phyloP scores from a whole-genome alignment of 2,888 invertebrate species.

The Apodemia duryi region DNA sequence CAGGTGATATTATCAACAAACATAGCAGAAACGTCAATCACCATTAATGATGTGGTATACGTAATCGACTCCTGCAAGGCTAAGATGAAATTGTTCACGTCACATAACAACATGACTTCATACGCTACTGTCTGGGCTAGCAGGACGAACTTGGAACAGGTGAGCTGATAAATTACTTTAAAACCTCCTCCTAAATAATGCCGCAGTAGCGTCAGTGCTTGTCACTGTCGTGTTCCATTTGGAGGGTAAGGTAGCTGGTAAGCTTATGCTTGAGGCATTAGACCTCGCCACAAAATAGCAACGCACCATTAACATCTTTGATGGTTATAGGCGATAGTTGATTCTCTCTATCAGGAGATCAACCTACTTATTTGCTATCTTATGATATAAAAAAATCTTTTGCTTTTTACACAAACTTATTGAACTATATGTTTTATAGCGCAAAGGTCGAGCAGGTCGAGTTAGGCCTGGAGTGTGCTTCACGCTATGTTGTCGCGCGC shows the following conservation, averaged over 20 bases:
- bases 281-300: too few species aligned
- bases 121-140: slow-evolving; percentile 99
- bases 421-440: slow-evolving; percentile 40
- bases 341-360: too few species aligned
- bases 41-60: slow-evolving; percentile 98
- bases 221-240: too few species aligned
- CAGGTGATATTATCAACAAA: slow-evolving; percentile 97
- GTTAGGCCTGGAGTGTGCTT: slow-evolving; percentile 96
- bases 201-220: too few species aligned
- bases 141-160: slow-evolving; percentile 95
- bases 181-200: too few species aligned
- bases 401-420: too few species aligned
- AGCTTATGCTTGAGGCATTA: too few species aligned
- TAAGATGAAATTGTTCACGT: slow-evolving; percentile 98
- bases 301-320: too few species aligned
- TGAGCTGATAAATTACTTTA: slow-evolving; percentile 27
- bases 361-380: too few species aligned
- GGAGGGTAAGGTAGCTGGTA: too few species aligned
- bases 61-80: slow-evolving; percentile 98
- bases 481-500: slow-evolving; percentile 90
- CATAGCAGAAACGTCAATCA: slow-evolving; percentile 98
- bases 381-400: too few species aligned
- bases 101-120: slow-evolving; percentile 99
- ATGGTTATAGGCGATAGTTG: too few species aligned
- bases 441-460: slow-evolving; percentile 96